These are phyloP conservation scores for Drosophila macrospina DNA, from an alignment of 2,888 invertebrate species.

Conservation along the genomic window DNA sequence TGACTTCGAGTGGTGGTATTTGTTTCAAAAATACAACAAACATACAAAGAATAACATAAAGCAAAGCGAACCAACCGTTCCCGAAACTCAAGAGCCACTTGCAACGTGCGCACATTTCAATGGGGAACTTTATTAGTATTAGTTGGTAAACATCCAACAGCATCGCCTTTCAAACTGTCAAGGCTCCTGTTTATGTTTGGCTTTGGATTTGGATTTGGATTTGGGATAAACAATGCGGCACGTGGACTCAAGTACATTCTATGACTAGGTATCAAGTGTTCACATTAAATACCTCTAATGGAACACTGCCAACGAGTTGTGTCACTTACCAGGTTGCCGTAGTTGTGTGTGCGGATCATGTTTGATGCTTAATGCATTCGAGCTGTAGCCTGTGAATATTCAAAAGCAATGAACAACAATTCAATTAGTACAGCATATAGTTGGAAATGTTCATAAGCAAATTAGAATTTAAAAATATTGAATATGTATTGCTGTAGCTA, in stretches of 20 bases:
- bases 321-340: constrained; percentile 92
- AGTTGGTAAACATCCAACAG: constrained; percentile 68
- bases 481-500: too few relatives aligned
- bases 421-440: neutral
- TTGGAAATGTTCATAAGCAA: neutral
- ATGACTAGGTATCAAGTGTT: neutral
- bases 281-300: constrained; percentile 19
- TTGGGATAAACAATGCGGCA: constrained; percentile 53
- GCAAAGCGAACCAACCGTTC: constrained; percentile 3
- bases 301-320: constrained; percentile 4
- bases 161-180: constrained; percentile 2
- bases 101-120: constrained; percentile 64
- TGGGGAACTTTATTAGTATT: constrained; percentile 67
- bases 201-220: constrained; percentile 12
- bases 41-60: constrained; percentile 4
- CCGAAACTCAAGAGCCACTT: constrained; percentile 68
- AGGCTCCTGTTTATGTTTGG: constrained; percentile 46
- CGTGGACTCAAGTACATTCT: constrained; percentile 49
- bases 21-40: constrained; percentile 57
- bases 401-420: constrained; percentile 29
- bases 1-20: constrained; percentile 62
- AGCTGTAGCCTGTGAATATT: constrained; percentile 92
- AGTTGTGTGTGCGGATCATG: constrained; percentile 95
- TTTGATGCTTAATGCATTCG: constrained; percentile 90
- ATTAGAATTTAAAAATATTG: too few relatives aligned